Evolutionary conservation across 2,113 vertebrate species (phyloP), one percentile per base, ranked within the genome.

Genomic region (Setophaga petechia): DNA sequence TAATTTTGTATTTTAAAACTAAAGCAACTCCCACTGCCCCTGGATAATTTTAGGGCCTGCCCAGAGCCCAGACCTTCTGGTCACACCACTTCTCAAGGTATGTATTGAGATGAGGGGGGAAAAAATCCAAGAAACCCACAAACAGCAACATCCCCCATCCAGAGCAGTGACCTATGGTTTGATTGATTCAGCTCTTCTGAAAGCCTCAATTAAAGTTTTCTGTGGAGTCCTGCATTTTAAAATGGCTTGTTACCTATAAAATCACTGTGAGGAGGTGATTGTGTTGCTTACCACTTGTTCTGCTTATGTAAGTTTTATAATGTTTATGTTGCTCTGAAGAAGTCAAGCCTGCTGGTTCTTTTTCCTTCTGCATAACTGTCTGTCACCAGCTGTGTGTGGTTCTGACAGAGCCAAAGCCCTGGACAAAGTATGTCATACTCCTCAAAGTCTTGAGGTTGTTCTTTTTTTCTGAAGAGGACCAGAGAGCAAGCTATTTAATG

Each of bases 1-100:
- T 96, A 91, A 94, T 95, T 94, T 75, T 79, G 39, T 88, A 39
- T 37, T 93, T 94, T 76, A 84, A 95, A 87, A 80, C 25, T 89
- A 62, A 92, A 89, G 39, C 16, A 90, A 73, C 33, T 77, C 16
- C 7, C 15, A 14, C 22, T 43, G 21, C n/a, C 65, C 46, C 13
- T 31, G 71, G 24, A 10, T 90, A 93, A 58, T 82, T 67, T 46
- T 35, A 49, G n/a, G 33, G 59, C 21, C 51, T 71, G 18, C 5
- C 35, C 44, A 67, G 54, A 66, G 31, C 57, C 77, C 31, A 77
- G 51, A 62, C 8, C 12, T 90, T 39, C 23, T 41, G 24, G 39
- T 81, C 57, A 59, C 35, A 57, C 9, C 4, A 11, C 19, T 67
- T 89, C 22, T 88, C 30, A 39, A 75, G 23, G 19, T 33, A 18